Conservation (phyloP, 2,888 invertebrate species). For the Drosophila pseudotalamancana region DNA sequence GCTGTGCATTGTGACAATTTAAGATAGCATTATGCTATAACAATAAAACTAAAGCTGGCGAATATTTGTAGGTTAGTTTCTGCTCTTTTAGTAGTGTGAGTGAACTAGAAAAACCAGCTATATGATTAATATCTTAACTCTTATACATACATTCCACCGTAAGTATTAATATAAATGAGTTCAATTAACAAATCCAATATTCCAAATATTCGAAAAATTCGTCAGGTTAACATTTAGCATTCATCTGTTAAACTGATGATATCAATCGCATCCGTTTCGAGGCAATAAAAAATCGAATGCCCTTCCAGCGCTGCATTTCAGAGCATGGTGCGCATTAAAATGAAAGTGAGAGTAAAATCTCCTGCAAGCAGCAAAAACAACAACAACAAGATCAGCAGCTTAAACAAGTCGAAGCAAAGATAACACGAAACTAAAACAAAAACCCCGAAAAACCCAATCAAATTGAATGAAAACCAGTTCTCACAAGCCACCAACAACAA, state of each 20-base stretch:
- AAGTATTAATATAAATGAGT: too few species aligned
- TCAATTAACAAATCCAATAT: background rate
- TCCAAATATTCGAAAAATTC: background rate
- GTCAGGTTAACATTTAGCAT: background rate
- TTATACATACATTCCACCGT: too few species aligned
- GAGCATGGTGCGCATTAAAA: slow-evolving; percentile 35
- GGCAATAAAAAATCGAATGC: slow-evolving; percentile 22
- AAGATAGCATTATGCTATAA: background rate
- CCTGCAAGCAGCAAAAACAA: slow-evolving; percentile 30
- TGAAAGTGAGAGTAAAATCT: slow-evolving; percentile 60
- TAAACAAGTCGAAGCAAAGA: slow-evolving; percentile 34
- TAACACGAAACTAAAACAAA: slow-evolving; percentile 15
- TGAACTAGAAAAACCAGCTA: too few species aligned
- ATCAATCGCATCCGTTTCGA: slow-evolving; percentile 42
- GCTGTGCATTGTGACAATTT: slow-evolving; percentile 34
- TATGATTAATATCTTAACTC: too few species aligned
- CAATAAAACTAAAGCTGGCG: background rate
- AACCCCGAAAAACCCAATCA: slow-evolving; percentile 22
- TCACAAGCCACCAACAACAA: background rate
- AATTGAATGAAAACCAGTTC: slow-evolving; percentile 46
- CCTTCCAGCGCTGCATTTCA: slow-evolving; percentile 8
- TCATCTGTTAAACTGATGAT: background rate
- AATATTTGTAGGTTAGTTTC: background rate
- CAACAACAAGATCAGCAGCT: slow-evolving; percentile 15
- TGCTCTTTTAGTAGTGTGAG: too few species aligned